Conservation (phyloP, 2,797 vertebrate genomes). For the Spinibarbus caldwelli region DNA sequence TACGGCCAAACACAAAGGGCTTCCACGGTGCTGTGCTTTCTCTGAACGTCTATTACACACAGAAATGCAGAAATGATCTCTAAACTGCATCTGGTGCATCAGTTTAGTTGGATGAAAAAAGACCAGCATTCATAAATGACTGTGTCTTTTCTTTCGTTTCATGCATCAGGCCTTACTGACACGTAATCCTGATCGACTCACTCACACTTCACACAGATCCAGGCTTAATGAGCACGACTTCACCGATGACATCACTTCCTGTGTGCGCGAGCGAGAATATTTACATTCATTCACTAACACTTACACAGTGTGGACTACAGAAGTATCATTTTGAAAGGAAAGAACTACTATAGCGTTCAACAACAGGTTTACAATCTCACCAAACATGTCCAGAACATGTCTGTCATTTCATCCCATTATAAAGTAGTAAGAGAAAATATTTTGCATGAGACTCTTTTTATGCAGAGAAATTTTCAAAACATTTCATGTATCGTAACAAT, state of each 20-base stretch:
- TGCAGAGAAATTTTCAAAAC: background rate
- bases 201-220: constrained; percentile 10
- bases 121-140: background rate
- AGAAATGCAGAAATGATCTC: background rate
- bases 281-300: background rate
- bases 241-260: constrained; percentile 8
- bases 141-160: background rate
- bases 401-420: background rate
- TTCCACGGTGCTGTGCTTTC: no score
- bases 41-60: background rate
- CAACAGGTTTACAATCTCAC: background rate
- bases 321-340: background rate
- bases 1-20: background rate
- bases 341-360: background rate
- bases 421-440: no score
- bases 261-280: background rate
- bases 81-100: background rate
- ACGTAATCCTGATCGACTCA: background rate
- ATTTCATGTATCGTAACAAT: no score
- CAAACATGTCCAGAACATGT: no score
- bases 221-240: background rate
- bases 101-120: background rate
- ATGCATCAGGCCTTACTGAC: constrained; percentile 21
- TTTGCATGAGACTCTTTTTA: no score
- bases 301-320: background rate